phyloP scores from a whole-genome alignment of 2,888 invertebrate species.

The Volucella inflata region DNA sequence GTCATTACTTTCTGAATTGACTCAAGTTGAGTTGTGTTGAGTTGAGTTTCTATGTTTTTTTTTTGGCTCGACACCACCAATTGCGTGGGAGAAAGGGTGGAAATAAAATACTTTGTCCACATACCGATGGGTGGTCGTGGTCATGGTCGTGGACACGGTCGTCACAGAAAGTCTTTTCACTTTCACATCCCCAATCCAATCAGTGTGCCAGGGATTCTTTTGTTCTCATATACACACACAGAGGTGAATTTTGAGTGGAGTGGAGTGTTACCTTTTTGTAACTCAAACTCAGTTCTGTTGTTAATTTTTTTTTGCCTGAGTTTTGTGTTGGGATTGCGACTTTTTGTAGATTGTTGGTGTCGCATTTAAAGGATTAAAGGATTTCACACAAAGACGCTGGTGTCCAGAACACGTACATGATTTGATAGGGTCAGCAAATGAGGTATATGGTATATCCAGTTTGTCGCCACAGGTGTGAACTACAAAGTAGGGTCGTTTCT shows the following conservation, averaged over 20 bases:
- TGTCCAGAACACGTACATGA: slow-evolving; percentile 64
- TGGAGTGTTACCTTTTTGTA: slow-evolving; percentile 39
- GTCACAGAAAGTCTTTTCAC: slow-evolving; percentile 26
- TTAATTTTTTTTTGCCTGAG: slow-evolving; percentile 30
- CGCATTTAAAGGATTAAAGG: slow-evolving; percentile 74
- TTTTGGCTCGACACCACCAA: background rate
- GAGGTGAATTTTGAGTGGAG: background rate
- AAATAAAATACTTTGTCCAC: slow-evolving; percentile 49
- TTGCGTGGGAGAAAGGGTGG: background rate
- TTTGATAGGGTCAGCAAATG: slow-evolving; percentile 8
- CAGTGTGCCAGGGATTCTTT: slow-evolving; percentile 54
- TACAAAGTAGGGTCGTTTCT: slow-evolving; percentile 71
- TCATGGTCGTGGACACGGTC: slow-evolving; percentile 31
- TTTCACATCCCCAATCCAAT: slow-evolving; percentile 67
- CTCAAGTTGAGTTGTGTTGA: slow-evolving; percentile 48
- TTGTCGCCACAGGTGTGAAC: slow-evolving; percentile 74
- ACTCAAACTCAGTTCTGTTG: slow-evolving; percentile 17
- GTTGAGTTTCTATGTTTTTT: slow-evolving; percentile 10
- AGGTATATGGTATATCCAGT: background rate
- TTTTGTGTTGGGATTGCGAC: slow-evolving; percentile 32
- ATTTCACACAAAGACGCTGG: slow-evolving; percentile 69
- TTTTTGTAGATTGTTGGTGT: slow-evolving; percentile 71
- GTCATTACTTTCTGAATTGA: slow-evolving; percentile 67
- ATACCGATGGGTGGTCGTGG: slow-evolving; percentile 50
- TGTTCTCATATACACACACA: slow-evolving; percentile 12